These are phyloP conservation scores for Glaucopsyche alexis DNA, from an alignment of 2,888 invertebrate species.

Conservation along the genomic window DNA sequence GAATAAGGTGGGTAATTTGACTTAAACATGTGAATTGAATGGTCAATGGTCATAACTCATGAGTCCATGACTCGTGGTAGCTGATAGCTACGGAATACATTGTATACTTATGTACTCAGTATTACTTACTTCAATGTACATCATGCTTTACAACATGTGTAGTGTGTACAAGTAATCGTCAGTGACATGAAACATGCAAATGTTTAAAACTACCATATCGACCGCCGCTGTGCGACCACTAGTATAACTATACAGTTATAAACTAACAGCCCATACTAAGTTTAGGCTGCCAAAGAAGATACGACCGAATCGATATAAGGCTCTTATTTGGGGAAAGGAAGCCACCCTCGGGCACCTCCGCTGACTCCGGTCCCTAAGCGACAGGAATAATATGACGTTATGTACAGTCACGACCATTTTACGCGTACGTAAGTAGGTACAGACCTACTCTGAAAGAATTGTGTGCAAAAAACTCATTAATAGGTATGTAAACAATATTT, in stretches of 20 bases:
- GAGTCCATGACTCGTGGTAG: too few relatives aligned
- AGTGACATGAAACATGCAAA: neutral
- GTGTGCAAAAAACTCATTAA: neutral
- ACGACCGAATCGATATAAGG: constrained; percentile 19
- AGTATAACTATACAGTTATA: too few relatives aligned
- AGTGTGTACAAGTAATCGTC: neutral
- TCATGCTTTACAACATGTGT: neutral
- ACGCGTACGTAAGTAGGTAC: neutral
- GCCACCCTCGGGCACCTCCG: constrained; percentile 26
- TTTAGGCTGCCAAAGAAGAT: neutral
- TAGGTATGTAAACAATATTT: neutral
- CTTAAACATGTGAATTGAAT: too few relatives aligned
- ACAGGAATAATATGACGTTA: constrained; percentile 1
- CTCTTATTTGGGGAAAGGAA: constrained; percentile 26
- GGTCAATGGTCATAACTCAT: too few relatives aligned
- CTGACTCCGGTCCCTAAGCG: constrained; percentile 12
- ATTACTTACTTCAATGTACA: too few relatives aligned
- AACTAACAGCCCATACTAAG: neutral
- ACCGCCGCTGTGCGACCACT: neutral
- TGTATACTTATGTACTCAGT: too few relatives aligned
- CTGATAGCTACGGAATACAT: too few relatives aligned
- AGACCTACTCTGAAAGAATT: neutral
- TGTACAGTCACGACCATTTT: constrained; percentile 4
- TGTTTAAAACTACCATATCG: neutral
- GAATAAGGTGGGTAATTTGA: too few relatives aligned